Conservation (phyloP, 1,140 invertebrate species). For the Aradophagus sp. region DNA sequence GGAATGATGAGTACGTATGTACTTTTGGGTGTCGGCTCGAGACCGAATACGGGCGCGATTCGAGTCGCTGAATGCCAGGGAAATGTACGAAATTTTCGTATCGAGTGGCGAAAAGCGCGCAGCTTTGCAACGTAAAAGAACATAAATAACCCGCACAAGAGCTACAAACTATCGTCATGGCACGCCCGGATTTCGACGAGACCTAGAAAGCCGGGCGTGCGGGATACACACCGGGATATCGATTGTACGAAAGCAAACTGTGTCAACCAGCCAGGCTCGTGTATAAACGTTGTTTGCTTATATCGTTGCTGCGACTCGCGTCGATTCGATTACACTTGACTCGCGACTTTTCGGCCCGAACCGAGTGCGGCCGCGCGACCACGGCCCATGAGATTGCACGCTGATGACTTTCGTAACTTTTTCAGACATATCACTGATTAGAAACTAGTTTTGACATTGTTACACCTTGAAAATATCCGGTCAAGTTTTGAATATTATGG, state of each 20-base stretch:
- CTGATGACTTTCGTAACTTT: too few species aligned
- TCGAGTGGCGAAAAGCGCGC: conserved; percentile 53
- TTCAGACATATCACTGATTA: too few species aligned
- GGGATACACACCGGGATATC: conserved; percentile 54
- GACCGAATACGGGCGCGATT: conserved; percentile 47
- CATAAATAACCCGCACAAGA: conserved; percentile 55
- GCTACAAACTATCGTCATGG: conserved; percentile 55
- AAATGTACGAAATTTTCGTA: conserved; percentile 53
- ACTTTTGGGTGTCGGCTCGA: conserved; percentile 30
- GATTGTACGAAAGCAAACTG: conserved; percentile 55
- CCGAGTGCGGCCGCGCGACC: too few species aligned
- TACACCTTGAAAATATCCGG: too few species aligned
- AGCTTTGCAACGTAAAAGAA: conserved; percentile 54
- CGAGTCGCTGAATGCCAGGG: conserved; percentile 42
- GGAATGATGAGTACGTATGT: conserved; percentile 43
- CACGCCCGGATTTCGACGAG: conserved; percentile 53
- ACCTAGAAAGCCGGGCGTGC: conserved; percentile 53
- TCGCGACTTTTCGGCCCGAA: too few species aligned
- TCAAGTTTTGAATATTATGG: too few species aligned
- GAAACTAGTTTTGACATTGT: too few species aligned
- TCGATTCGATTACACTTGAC: too few species aligned
- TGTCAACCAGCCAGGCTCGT: conserved; percentile 49
- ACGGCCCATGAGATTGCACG: too few species aligned
- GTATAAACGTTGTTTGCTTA: conserved; percentile 49
- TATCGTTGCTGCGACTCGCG: too few species aligned